phyloP scores from a whole-genome alignment of 2,113 vertebrate species.

The Thryonomys swinderianus region DNA sequence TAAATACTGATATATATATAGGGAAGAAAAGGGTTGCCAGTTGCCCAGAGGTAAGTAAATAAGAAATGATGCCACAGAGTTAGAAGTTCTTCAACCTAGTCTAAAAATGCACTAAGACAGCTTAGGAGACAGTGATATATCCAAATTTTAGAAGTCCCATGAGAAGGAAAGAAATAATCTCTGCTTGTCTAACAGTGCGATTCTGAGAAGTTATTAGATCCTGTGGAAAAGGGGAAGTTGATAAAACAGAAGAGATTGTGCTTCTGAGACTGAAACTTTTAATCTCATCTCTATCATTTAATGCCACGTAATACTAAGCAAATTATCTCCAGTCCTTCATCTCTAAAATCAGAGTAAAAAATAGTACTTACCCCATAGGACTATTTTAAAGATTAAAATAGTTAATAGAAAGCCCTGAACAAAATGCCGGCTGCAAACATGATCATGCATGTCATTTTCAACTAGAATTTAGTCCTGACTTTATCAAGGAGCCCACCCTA shows the following conservation, averaged over 20 bases:
- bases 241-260: not conserved
- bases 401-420: not conserved
- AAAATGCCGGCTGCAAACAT: not conserved
- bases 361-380: not conserved
- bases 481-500: not conserved
- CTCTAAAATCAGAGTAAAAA: not conserved
- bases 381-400: not conserved
- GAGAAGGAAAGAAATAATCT: not conserved
- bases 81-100: not conserved
- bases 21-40: not conserved
- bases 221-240: not conserved
- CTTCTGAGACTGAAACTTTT: not conserved
- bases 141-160: not conserved
- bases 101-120: not conserved
- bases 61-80: not conserved
- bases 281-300: not conserved
- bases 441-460: not conserved
- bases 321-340: not conserved
- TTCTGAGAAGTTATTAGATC: not conserved
- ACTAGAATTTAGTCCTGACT: not conserved
- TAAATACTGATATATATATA: not conserved
- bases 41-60: not conserved
- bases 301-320: not conserved
- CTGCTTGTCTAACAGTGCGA: not conserved
- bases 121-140: not conserved